Evolutionary conservation across 2,113 vertebrate genomes (phyloP).

Genomic region (Eonycteris spelaea): DNA sequence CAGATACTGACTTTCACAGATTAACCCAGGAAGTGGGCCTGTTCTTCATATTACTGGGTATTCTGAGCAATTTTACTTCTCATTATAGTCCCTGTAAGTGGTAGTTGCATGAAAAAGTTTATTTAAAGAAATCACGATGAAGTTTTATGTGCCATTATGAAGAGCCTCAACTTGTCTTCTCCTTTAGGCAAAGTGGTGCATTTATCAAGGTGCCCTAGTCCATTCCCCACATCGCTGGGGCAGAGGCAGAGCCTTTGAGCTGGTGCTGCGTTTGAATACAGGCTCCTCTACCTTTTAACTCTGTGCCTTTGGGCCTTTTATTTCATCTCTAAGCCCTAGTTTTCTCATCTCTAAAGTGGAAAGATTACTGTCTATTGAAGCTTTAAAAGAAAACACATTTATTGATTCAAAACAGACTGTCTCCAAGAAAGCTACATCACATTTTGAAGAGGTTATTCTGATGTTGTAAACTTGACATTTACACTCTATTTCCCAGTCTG

Average conservation of each 20-base stretch:
- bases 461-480: not conserved
- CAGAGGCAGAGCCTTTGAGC: not conserved
- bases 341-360: not conserved
- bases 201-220: not conserved
- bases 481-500: not conserved
- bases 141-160: not conserved
- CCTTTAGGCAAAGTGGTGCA: not conserved
- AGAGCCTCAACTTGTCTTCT: not conserved
- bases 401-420: not conserved
- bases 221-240: not conserved
- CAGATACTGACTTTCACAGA: not conserved
- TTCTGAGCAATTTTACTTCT: not conserved
- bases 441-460: not conserved
- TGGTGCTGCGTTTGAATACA: not conserved
- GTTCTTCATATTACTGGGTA: not conserved
- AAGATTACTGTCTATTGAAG: not conserved
- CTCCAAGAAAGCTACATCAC: not conserved
- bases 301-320: not conserved
- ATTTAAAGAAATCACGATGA: not conserved
- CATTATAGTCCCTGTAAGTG: not conserved
- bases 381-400: not conserved
- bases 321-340: not conserved
- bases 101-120: not conserved
- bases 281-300: not conserved
- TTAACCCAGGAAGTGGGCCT: not conserved